A percentile compares a stretch with the other conserved stretches of the same genome.
phyloP scores from a whole-genome alignment of 2,113 vertebrate genomes.

The Semnornis frantzii region DNA sequence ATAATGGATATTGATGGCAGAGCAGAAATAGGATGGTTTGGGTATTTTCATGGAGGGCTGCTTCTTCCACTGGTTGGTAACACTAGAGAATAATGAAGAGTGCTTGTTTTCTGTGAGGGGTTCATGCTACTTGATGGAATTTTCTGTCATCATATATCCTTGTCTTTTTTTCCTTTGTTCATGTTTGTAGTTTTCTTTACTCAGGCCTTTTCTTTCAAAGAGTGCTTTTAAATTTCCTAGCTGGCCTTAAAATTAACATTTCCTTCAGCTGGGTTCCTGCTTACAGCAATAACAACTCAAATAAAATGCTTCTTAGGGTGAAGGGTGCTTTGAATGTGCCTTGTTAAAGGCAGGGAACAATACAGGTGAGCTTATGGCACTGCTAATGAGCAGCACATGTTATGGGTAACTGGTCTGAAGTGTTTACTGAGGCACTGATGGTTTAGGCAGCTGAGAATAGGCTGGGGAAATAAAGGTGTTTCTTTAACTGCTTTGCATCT shows the following conservation, averaged over 20 bases:
- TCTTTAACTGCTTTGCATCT: not conserved
- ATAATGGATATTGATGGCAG: not conserved
- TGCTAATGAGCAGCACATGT: slow-evolving; percentile 64
- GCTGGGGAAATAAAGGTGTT: not conserved
- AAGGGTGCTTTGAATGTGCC: slow-evolving; percentile 21
- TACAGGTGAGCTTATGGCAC: slow-evolving; percentile 27
- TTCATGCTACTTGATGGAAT: not conserved
- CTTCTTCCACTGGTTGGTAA: not conserved
- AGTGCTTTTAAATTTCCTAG: slow-evolving; percentile 19
- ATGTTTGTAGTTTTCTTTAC: not conserved
- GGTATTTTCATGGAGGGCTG: not conserved
- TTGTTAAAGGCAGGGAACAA: slow-evolving; percentile 17
- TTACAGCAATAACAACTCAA: slow-evolving; percentile 27
- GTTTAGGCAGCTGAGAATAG: not conserved
- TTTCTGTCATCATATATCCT: not conserved
- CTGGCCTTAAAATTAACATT: slow-evolving; percentile 5
- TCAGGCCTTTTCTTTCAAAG: slow-evolving; percentile 1
- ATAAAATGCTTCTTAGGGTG: slow-evolving; percentile 44
- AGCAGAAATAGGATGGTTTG: not conserved
- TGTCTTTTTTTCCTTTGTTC: not conserved
- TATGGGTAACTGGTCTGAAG: slow-evolving; percentile 19
- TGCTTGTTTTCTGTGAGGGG: not conserved
- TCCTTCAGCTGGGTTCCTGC: slow-evolving; percentile 35
- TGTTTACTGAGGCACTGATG: not conserved
- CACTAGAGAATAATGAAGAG: not conserved